These are phyloP conservation scores for Calyptomena viridis DNA, from an alignment of 2,113 vertebrate genomes.

Conservation along the genomic window DNA sequence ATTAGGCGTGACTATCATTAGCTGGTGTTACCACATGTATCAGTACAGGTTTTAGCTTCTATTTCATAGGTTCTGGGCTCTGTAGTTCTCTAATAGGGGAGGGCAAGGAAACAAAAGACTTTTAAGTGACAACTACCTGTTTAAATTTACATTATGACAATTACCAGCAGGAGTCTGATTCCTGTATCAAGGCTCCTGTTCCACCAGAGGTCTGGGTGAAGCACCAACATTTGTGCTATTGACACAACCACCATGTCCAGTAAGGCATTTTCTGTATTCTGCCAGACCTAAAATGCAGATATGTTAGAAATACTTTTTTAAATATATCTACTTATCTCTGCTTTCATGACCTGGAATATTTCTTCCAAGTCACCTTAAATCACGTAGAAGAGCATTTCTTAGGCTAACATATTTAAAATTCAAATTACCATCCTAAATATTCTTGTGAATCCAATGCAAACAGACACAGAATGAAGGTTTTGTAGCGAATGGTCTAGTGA, in stretches of 20 bases:
- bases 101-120: not conserved
- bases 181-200: conserved; percentile 87
- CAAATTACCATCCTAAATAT: conserved; percentile 91
- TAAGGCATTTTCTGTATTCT: conserved; percentile 89
- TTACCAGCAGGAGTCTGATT: conserved; percentile 91
- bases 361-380: not conserved
- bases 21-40: fast-evolving
- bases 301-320: not conserved
- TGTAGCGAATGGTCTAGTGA: conserved; percentile 87
- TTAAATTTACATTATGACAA: not conserved
- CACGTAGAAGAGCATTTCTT: not conserved
- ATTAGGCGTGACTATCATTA: fast-evolving
- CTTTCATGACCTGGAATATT: not conserved
- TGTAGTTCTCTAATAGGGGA: not conserved
- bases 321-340: not conserved
- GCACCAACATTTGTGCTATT: conserved; percentile 73
- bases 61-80: not conserved
- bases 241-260: conserved; percentile 86
- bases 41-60: not conserved
- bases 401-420: conserved; percentile 17
- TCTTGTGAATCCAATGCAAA: conserved; percentile 91
- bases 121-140: not conserved
- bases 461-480: conserved; percentile 80
- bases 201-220: conserved; percentile 74
- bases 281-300: conserved; percentile 85